A percentile compares a stretch with the other conserved stretches of the same genome.
Evolutionary conservation across 92 coral and sea anemone species (phyloP).

Genomic region (Porites divaricata): DNA sequence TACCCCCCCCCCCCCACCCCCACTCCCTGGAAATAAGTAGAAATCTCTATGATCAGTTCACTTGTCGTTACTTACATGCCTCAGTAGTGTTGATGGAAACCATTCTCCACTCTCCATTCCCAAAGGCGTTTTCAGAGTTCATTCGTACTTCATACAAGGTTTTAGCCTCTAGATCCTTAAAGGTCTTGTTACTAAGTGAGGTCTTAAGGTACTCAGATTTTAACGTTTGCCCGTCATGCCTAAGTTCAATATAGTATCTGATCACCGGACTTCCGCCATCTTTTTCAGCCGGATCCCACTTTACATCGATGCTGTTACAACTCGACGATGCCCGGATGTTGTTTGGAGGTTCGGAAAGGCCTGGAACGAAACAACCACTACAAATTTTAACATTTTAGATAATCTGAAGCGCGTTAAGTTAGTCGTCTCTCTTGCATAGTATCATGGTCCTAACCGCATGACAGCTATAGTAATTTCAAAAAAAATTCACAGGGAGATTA

Average conservation of each 20-base stretch:
- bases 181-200: constrained; percentile 15
- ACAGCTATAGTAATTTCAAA: too few relatives aligned
- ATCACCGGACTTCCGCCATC: constrained; percentile 59
- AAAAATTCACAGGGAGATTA: too few relatives aligned
- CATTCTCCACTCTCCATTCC: constrained; percentile 60
- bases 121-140: constrained; percentile 44
- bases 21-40: not conserved
- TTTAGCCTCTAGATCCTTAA: constrained; percentile 25
- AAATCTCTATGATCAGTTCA: not conserved
- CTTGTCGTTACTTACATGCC: constrained; percentile 41
- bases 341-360: constrained; percentile 72
- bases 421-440: too few relatives aligned
- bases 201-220: constrained; percentile 30
- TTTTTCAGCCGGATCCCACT: constrained; percentile 54
- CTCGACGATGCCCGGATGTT: constrained; percentile 32
- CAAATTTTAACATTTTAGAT: not conserved
- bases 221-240: constrained; percentile 20
- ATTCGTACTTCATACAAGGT: constrained; percentile 45
- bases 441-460: too few relatives aligned
- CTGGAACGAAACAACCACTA: constrained; percentile 16
- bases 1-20: not conserved
- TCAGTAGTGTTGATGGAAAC: constrained; percentile 37
- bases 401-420: too few relatives aligned
- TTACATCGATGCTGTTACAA: constrained; percentile 57
- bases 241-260: constrained; percentile 50